Evolutionary conservation across 35 echinoderm and acorn worm genomes (phyloP).

Genomic region (Ptychodera flava): DNA sequence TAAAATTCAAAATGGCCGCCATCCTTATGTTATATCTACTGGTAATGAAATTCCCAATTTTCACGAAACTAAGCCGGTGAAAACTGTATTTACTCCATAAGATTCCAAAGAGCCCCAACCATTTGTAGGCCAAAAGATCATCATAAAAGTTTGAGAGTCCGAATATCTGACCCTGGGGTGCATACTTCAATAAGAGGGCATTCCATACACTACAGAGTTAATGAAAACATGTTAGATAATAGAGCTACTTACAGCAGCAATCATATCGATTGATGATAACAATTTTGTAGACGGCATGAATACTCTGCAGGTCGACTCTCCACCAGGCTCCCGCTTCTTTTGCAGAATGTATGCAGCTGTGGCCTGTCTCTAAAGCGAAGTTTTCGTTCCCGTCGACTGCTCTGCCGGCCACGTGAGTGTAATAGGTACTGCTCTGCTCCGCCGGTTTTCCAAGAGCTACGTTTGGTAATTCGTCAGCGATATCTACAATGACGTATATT

Average conservation of each 20-base stretch:
- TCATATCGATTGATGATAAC: background rate
- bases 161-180: background rate
- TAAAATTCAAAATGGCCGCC: too few relatives aligned
- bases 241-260: background rate
- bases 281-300: background rate
- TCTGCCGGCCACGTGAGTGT: background rate
- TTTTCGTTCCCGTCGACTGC: background rate
- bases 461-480: background rate
- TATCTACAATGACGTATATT: background rate
- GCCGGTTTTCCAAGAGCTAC: background rate
- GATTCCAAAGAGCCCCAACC: too few relatives aligned
- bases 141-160: background rate
- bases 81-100: too few relatives aligned
- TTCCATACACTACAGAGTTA: background rate
- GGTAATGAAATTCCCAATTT: too few relatives aligned
- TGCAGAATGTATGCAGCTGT: background rate
- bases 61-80: too few relatives aligned
- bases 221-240: background rate
- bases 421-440: background rate
- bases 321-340: background rate
- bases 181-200: background rate
- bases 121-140: background rate
- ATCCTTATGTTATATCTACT: too few relatives aligned
- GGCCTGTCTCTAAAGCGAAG: background rate
- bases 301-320: background rate